These are phyloP conservation scores for Puffinus mauretanicus DNA, from an alignment of 2,113 vertebrate species.

Conservation along the genomic window DNA sequence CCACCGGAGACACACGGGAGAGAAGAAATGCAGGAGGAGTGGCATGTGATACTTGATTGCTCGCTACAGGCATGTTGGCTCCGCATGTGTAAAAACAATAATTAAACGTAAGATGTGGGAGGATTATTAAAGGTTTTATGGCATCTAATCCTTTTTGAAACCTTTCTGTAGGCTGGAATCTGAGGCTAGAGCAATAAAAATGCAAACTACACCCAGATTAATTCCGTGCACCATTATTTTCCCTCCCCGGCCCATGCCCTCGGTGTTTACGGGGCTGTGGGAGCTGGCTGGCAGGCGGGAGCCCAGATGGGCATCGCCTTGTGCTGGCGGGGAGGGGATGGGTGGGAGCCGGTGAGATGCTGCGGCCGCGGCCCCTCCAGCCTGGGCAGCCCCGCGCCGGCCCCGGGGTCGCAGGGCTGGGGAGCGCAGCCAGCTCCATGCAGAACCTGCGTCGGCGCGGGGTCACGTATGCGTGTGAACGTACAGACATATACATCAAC, in stretches of 20 bases:
- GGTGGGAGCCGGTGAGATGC: not conserved
- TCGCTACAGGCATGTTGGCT: slow-evolving; percentile 57
- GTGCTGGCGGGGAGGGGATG: fast-evolving
- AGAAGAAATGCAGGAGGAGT: not conserved
- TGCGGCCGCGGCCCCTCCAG: fast-evolving
- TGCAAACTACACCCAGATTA: slow-evolving; percentile 62
- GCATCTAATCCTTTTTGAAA: slow-evolving; percentile 61
- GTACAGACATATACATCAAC: fast-evolving
- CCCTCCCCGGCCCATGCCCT: not conserved
- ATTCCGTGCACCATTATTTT: not conserved
- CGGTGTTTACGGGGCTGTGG: not conserved
- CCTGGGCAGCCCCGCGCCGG: not conserved
- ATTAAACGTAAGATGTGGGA: slow-evolving; percentile 62
- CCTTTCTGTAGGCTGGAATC: slow-evolving; percentile 61
- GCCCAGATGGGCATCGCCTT: not conserved
- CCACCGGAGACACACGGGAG: not conserved
- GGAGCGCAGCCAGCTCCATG: fast-evolving
- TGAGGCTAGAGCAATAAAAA: slow-evolving; percentile 63
- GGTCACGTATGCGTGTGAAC: fast-evolving
- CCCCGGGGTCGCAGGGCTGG: fast-evolving
- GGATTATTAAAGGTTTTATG: slow-evolving; percentile 67
- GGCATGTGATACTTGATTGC: slow-evolving; percentile 16
- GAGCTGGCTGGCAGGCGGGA: not conserved
- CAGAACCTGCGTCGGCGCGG: fast-evolving
- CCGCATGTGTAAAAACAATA: slow-evolving; percentile 60